Conservation (phyloP, 2,888 invertebrate genomes). For the Lycophotia porphyrea region DNA sequence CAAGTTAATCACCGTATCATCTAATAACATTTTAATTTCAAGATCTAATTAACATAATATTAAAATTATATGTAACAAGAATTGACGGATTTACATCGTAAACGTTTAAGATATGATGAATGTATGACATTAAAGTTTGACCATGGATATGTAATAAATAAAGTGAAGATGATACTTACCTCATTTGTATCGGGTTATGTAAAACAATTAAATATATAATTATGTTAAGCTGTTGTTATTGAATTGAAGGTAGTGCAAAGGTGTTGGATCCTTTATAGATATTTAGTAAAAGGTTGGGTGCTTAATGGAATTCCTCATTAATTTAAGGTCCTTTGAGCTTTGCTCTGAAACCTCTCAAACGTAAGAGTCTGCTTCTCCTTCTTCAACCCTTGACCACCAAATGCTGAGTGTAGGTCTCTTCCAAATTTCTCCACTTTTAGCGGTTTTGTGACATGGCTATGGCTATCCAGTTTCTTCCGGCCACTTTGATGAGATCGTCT, state of each 20-base stretch:
- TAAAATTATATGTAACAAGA: constrained; percentile 62
- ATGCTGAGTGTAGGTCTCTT: too few species aligned
- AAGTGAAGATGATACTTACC: constrained; percentile 44
- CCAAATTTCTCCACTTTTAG: too few species aligned
- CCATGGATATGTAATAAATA: constrained; percentile 51
- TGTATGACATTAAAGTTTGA: constrained; percentile 53
- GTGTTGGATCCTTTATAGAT: constrained; percentile 5
- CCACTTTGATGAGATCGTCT: too few species aligned
- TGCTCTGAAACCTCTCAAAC: neutral
- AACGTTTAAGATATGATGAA: constrained; percentile 57
- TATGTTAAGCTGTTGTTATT: constrained; percentile 22
- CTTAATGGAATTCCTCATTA: neutral
- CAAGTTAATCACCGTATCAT: constrained; percentile 61
- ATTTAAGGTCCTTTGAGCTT: neutral
- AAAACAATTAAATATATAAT: constrained; percentile 26
- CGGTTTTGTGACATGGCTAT: too few species aligned
- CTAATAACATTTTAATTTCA: constrained; percentile 55
- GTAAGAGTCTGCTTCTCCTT: neutral
- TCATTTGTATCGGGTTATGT: constrained; percentile 36
- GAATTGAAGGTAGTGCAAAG: constrained; percentile 23
- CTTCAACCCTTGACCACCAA: too few species aligned
- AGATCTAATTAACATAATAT: constrained; percentile 60
- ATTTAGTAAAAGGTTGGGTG: neutral
- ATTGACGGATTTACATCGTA: constrained; percentile 49
- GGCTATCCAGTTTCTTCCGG: too few species aligned